phyloP scores from a whole-genome alignment of 2,888 invertebrate genomes.

The Athetis lepigone region DNA sequence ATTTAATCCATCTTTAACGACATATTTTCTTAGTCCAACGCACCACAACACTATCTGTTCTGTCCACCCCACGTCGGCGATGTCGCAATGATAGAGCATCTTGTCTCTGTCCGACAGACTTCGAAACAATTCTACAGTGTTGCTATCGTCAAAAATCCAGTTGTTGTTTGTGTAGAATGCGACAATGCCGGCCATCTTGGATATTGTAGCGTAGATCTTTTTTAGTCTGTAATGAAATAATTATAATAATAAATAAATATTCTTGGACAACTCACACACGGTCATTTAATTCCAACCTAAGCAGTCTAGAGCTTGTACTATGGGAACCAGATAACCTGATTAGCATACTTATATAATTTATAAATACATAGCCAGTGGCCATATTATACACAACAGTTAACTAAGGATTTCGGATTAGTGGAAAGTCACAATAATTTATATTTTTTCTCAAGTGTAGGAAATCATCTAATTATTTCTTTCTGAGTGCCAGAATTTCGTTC shows the following conservation, averaged over 20 bases:
- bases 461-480: too few species aligned
- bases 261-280: too few species aligned
- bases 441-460: too few species aligned
- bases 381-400: too few species aligned
- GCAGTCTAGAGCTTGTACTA: too few species aligned
- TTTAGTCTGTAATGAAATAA: constrained; percentile 59
- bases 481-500: too few species aligned
- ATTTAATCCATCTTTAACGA: constrained; percentile 46
- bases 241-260: not conserved
- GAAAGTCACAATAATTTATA: too few species aligned
- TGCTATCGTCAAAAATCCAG: constrained; percentile 63
- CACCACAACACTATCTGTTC: constrained; percentile 57
- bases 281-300: too few species aligned
- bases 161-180: constrained; percentile 57
- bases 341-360: too few species aligned
- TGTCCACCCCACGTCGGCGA: constrained; percentile 53
- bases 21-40: constrained; percentile 59
- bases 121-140: constrained; percentile 52
- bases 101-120: constrained; percentile 57
- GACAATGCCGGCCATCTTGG: constrained; percentile 44
- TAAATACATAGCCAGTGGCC: too few species aligned
- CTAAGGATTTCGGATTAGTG: too few species aligned
- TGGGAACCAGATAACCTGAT: too few species aligned
- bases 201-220: constrained; percentile 62
- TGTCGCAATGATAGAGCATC: constrained; percentile 61